A percentile compares a stretch with the other conserved stretches of the same genome.
These are phyloP conservation scores for Herminia tarsipennalis DNA, from an alignment of 2,888 invertebrate species.

Conservation along the genomic window DNA sequence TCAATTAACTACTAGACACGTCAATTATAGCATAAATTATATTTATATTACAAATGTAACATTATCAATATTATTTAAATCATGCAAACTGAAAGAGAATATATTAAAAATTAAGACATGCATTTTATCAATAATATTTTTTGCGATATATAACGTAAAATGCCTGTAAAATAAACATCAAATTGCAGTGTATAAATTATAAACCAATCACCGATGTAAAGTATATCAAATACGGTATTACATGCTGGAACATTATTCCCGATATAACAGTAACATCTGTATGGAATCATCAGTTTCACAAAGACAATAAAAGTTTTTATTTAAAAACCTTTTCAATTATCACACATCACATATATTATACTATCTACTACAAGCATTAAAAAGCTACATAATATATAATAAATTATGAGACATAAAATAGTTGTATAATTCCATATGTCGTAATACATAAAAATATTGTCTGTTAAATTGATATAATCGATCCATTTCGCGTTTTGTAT, in stretches of 20 bases:
- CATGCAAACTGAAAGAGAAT: constrained; percentile 67
- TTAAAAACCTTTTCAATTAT: no score
- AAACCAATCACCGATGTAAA: constrained; percentile 46
- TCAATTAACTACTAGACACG: constrained; percentile 44
- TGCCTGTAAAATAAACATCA: constrained; percentile 63
- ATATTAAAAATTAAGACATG: constrained; percentile 50
- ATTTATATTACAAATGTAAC: constrained; percentile 15
- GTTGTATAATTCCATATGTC: neutral
- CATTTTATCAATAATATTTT: constrained; percentile 32
- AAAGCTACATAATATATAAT: neutral
- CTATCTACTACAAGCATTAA: neutral
- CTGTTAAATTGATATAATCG: neutral
- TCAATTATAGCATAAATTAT: constrained; percentile 32
- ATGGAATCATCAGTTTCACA: neutral
- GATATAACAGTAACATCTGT: neutral
- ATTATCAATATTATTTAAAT: constrained; percentile 46
- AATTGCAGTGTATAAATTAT: constrained; percentile 39
- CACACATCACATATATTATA: no score
- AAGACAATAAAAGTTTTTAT: neutral
- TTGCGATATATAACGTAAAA: constrained; percentile 42
- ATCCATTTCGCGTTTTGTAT: no score
- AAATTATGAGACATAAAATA: no score
- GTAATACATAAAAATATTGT: neutral
- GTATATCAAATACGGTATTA: constrained; percentile 35
- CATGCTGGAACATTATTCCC: constrained; percentile 24